These are phyloP conservation scores for Oreochromis mossambicus DNA, from an alignment of 2,797 vertebrate genomes.

Conservation along the genomic window DNA sequence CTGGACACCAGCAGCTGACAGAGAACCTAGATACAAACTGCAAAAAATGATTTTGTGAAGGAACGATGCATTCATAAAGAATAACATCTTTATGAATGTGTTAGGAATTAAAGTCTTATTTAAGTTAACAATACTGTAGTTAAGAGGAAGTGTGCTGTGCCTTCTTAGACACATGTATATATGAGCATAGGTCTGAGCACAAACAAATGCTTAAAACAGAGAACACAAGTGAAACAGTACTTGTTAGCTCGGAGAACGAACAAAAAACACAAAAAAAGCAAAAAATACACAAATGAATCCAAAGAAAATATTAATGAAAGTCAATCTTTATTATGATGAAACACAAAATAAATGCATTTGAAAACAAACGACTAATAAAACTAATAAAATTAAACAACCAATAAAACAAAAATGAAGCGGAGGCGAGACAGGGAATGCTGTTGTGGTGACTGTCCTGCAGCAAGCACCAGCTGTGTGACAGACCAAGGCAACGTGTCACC, in stretches of 20 bases:
- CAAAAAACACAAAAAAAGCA: neutral
- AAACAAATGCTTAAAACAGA: neutral
- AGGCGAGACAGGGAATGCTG: conserved; percentile 68
- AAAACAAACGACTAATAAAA: conserved; percentile 3
- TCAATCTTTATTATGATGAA: conserved; percentile 38
- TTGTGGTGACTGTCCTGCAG: conserved; percentile 84
- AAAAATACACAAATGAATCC: conserved; percentile 1
- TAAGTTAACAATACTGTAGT: neutral
- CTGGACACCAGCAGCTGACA: neutral
- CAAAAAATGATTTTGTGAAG: conserved; percentile 24
- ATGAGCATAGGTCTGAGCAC: neutral
- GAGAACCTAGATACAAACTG: neutral
- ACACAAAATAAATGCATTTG: neutral
- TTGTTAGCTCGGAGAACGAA: neutral
- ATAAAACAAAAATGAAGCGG: conserved; percentile 55
- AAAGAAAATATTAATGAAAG: conserved; percentile 17
- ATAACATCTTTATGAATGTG: neutral
- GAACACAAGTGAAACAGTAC: too few species aligned
- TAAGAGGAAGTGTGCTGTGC: neutral
- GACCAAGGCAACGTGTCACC: conserved; percentile 76
- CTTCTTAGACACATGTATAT: neutral
- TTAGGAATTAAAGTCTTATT: neutral
- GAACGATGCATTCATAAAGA: conserved; percentile 19
- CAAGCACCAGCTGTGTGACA: conserved; percentile 26
- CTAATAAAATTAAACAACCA: neutral